phyloP scores from a whole-genome alignment of 2,888 invertebrate genomes.

The Ennomos erosarius region DNA sequence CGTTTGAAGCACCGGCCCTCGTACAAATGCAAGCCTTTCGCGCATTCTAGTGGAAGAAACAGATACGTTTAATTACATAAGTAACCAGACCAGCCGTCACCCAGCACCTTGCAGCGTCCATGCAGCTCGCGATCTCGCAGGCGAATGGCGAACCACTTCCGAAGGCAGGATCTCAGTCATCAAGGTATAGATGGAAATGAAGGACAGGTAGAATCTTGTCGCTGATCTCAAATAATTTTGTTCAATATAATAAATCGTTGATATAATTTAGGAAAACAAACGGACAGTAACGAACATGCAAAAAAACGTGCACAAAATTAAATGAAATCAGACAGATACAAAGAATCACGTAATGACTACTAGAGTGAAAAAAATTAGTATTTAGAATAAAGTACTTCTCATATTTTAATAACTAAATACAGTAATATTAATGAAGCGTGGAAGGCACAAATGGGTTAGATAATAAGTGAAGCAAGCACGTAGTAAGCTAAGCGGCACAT shows the following conservation, averaged over 20 bases:
- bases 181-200: conserved; percentile 55
- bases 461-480: conserved; percentile 47
- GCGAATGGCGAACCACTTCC: conserved; percentile 66
- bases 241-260: conserved; percentile 19
- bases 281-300: conserved; percentile 55
- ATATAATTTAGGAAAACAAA: conserved; percentile 50
- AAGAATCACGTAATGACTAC: conserved; percentile 30
- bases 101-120: conserved; percentile 78
- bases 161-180: conserved; percentile 61
- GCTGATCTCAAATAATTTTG: conserved; percentile 84
- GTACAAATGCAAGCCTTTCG: conserved; percentile 85
- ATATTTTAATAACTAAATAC: conserved; percentile 25
- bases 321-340: conserved; percentile 73
- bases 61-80: conserved; percentile 67
- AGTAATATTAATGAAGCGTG: conserved; percentile 49
- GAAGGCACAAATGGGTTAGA: conserved; percentile 46
- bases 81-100: conserved; percentile 66
- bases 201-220: conserved; percentile 76
- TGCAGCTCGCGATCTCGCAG: conserved; percentile 74
- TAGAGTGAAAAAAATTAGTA: conserved; percentile 31
- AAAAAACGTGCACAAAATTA: conserved; percentile 77
- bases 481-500: conserved; percentile 64
- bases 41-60: conserved; percentile 88
- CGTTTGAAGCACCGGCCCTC: conserved; percentile 85
- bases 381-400: conserved; percentile 37